phyloP scores from a whole-genome alignment of 2,888 invertebrate genomes.

The Rhingia campestris region DNA sequence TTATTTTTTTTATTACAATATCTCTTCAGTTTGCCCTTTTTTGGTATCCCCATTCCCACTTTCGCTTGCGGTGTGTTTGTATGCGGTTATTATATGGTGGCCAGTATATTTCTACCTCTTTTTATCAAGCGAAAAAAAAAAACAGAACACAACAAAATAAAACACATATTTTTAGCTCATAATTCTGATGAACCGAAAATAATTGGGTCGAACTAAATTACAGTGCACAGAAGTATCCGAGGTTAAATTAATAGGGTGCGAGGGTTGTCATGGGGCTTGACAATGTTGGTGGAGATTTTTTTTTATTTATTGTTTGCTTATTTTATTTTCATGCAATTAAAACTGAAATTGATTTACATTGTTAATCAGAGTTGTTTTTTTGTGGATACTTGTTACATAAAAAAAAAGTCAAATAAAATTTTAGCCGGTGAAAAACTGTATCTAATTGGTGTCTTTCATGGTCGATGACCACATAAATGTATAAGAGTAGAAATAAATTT shows the following conservation, averaged over 20 bases:
- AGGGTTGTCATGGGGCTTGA: conserved; percentile 67
- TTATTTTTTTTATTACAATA: conserved; percentile 39
- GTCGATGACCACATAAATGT: conserved; percentile 23
- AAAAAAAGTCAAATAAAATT: conserved; percentile 11
- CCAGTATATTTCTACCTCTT: conserved; percentile 41
- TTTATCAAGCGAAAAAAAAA: not conserved
- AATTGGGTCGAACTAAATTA: conserved; percentile 74
- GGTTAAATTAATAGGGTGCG: conserved; percentile 67
- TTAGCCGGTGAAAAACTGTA: not conserved
- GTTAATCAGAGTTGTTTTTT: conserved; percentile 41
- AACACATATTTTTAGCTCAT: conserved; percentile 65
- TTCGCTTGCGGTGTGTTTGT: conserved; percentile 57
- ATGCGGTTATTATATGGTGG: conserved; percentile 46
- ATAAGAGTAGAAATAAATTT: not conserved
- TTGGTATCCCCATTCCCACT: conserved; percentile 47
- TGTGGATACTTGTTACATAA: not conserved
- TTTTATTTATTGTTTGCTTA: conserved; percentile 23
- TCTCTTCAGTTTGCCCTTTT: conserved; percentile 40
- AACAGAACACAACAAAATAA: conserved; percentile 1
- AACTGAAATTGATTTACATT: conserved; percentile 66
- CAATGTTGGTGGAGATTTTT: conserved; percentile 47
- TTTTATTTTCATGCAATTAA: conserved; percentile 53
- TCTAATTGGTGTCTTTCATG: conserved; percentile 29
- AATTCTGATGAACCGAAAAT: conserved; percentile 74
- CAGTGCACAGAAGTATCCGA: conserved; percentile 65